Conservation (phyloP, 1,140 invertebrate species). For the Drosophila kikkawai region DNA sequence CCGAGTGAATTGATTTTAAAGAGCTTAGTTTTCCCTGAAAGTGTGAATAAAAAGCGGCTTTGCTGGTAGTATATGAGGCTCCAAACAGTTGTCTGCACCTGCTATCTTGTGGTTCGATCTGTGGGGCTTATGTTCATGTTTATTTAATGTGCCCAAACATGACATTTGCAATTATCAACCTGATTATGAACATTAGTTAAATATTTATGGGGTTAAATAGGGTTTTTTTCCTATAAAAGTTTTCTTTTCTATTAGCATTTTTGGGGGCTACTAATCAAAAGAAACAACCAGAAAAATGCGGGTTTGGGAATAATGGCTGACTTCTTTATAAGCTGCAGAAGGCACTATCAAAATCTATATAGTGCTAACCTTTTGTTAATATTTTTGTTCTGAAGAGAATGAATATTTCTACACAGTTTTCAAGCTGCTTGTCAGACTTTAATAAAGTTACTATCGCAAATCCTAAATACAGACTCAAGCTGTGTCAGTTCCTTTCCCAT, state of each 20-base stretch:
- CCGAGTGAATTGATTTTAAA: constrained; percentile 34
- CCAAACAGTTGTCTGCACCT: constrained; percentile 24
- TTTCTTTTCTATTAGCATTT: constrained; percentile 22
- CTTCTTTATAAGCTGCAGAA: background rate
- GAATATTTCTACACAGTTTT: background rate
- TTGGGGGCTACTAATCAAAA: background rate
- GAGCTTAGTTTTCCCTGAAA: constrained; percentile 17
- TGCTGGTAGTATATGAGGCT: background rate
- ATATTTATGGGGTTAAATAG: constrained; percentile 24
- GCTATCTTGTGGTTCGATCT: constrained; percentile 29
- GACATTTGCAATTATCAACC: constrained; percentile 34
- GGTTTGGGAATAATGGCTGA: background rate
- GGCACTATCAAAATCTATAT: background rate
- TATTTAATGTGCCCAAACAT: constrained; percentile 14
- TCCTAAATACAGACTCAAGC: background rate
- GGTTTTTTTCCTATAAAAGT: background rate
- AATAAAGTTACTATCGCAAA: no score
- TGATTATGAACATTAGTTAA: constrained; percentile 40
- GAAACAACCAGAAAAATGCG: background rate
- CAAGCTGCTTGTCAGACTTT: background rate
- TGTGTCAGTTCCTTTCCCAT: background rate
- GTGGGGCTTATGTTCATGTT: constrained; percentile 28
- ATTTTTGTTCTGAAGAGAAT: background rate
- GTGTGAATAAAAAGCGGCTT: constrained; percentile 34
- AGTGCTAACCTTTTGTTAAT: background rate